Base-by-base conservation (phyloP, 2,113 vertebrate genomes). In the Morone chrysops region DNA sequence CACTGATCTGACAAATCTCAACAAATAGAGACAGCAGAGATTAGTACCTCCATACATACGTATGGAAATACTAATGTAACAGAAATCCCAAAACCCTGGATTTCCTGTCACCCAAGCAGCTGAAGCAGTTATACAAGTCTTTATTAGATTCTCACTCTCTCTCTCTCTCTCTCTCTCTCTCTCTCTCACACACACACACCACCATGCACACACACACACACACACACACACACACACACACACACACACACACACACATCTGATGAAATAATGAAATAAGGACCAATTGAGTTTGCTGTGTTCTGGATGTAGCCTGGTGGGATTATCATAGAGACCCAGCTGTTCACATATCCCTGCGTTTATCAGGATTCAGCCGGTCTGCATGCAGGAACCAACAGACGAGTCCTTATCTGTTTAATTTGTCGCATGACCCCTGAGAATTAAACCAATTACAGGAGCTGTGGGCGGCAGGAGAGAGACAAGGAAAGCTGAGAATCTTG, bases 371-470 rank as follows among this genome's bases (percentile, higher is more conserved):
- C 89, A 88, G 71, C 89, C 75, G 61, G 72, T 87, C 89, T 83
- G 82, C 80, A 85, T 74, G 75, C 56, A 48, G 85, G 76, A 78
- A 61, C 74, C 69, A 82, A 95, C 94, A 95, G 92, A 89, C 56
- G 67, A 76, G 70, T 92, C 89, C 81, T 95, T 95, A 90, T 93
- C 80, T 53, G 75, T 82, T 82, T 92, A 94, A 95, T 94, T 92
- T 89, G 92, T 89, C 86, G 74, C 94, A 93, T 94, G 94, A 96
- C 89, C 87, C 73, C 69, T 6, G 75, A 84, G 82, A 89, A 89
- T 92, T 92, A 92, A 90, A 83, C 74, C 75, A 92, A 94, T 94
- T 93, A 90, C 66, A 73, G 83, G 41, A 85, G 66, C 70, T 79
- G 20, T 13, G 41, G 62, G 78, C 43, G 43, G 81, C 53, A 67